phyloP scores from a whole-genome alignment of 2,888 invertebrate genomes.

The Odiellus spinosus region DNA sequence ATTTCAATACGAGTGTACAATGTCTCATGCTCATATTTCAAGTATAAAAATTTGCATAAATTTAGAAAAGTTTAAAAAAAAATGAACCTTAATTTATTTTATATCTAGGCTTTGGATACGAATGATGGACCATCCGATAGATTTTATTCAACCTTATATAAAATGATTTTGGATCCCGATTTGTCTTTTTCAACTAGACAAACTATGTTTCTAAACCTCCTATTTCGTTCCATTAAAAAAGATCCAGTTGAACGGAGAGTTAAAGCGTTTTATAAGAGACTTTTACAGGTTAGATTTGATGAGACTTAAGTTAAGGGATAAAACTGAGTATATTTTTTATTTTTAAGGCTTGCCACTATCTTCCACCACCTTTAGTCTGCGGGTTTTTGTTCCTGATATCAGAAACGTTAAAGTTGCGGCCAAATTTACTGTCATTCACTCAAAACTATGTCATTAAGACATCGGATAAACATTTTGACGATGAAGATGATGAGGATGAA shows the following conservation, averaged over 20 bases:
- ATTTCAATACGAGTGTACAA: constrained; percentile 48
- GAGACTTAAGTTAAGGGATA: neutral
- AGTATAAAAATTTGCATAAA: constrained; percentile 21
- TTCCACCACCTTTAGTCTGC: constrained; percentile 59
- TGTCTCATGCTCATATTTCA: constrained; percentile 46
- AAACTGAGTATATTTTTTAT: constrained; percentile 5
- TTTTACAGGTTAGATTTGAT: constrained; percentile 53
- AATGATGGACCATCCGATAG: constrained; percentile 29
- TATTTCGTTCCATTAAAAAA: constrained; percentile 65
- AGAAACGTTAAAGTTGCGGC: constrained; percentile 38
- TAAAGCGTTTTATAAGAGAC: constrained; percentile 67
- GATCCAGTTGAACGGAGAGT: constrained; percentile 56
- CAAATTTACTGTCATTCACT: constrained; percentile 8
- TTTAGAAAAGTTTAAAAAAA: constrained; percentile 16
- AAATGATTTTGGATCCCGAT: constrained; percentile 61
- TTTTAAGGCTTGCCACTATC: constrained; percentile 42
- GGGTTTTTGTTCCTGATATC: constrained; percentile 64
- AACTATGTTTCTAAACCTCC: constrained; percentile 65
- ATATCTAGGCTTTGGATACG: constrained; percentile 39
- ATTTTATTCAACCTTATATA: constrained; percentile 69
- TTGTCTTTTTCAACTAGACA: constrained; percentile 42
- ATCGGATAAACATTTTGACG: constrained; percentile 8
- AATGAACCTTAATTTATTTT: constrained; percentile 32
- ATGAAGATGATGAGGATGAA: constrained; percentile 28
- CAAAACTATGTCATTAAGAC: too few relatives aligned